Conservation (phyloP, 2,888 invertebrate species). For the Sthenelais limicola region DNA sequence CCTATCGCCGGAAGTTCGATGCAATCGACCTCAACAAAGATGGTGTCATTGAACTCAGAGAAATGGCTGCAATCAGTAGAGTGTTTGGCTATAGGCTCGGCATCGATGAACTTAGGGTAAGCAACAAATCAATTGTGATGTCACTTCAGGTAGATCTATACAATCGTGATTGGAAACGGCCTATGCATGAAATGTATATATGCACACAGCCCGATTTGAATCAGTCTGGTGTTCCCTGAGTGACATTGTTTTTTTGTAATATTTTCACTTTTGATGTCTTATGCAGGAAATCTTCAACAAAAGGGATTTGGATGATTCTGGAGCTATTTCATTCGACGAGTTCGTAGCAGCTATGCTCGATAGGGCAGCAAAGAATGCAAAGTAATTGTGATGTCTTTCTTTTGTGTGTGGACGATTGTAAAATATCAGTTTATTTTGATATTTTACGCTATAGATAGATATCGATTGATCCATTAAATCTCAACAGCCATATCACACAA, state of each 20-base stretch:
- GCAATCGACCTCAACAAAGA: slow-evolving; percentile 53
- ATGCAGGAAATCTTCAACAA: slow-evolving; percentile 52
- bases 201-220: too few species aligned
- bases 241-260: neutral
- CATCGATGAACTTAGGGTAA: slow-evolving; percentile 50
- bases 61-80: slow-evolving; percentile 51
- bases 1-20: slow-evolving; percentile 43
- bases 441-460: too few species aligned
- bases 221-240: too few species aligned
- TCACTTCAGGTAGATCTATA: too few species aligned
- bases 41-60: slow-evolving; percentile 48
- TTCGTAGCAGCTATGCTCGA: slow-evolving; percentile 49
- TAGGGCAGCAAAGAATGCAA: slow-evolving; percentile 35
- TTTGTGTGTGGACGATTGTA: too few species aligned
- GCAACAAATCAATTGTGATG: too few species aligned
- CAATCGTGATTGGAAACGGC: too few species aligned
- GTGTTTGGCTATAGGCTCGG: slow-evolving; percentile 51
- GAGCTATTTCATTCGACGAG: slow-evolving; percentile 51
- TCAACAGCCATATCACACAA: too few species aligned
- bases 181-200: too few species aligned
- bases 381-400: too few species aligned
- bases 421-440: too few species aligned
- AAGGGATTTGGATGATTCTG: slow-evolving; percentile 46
- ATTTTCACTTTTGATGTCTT: neutral
- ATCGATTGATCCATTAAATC: too few species aligned